A percentile compares a stretch with the other conserved stretches of the same genome.
Evolutionary conservation across 2,888 invertebrate genomes (phyloP).

Genomic region (Calliscelio sp.): DNA sequence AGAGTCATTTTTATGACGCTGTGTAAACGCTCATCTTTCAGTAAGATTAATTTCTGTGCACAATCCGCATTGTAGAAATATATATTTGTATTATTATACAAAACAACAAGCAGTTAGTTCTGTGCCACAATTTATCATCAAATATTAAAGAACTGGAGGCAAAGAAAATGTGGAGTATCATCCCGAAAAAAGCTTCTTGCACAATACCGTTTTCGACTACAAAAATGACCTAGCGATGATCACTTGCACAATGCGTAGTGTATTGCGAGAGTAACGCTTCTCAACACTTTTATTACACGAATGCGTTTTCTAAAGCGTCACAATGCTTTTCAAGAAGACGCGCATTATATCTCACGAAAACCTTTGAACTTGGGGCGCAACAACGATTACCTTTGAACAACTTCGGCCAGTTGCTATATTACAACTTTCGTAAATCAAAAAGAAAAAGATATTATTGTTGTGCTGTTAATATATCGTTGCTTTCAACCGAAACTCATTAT

Average conservation of each 20-base stretch:
- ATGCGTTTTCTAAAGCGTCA: slow-evolving; percentile 9
- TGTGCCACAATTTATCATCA: slow-evolving; percentile 44
- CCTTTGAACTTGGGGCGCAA: slow-evolving; percentile 33
- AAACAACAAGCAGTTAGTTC: slow-evolving; percentile 42
- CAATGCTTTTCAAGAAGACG: slow-evolving; percentile 32
- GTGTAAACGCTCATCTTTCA: slow-evolving; percentile 44
- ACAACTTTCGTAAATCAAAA: slow-evolving; percentile 9
- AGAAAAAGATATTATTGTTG: slow-evolving; percentile 18
- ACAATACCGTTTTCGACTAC: slow-evolving; percentile 32
- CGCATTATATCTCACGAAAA: slow-evolving; percentile 25
- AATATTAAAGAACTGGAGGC: slow-evolving; percentile 25
- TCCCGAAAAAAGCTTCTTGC: slow-evolving; percentile 25
- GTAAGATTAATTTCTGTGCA: slow-evolving; percentile 44
- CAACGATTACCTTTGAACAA: slow-evolving; percentile 32
- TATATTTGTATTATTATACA: slow-evolving; percentile 34
- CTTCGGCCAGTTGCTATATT: slow-evolving; percentile 19
- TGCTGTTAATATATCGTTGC: slow-evolving; percentile 21
- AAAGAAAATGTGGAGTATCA: not conserved
- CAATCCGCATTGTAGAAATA: slow-evolving; percentile 43
- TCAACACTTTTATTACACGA: slow-evolving; percentile 33
- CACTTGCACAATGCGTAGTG: slow-evolving; percentile 17
- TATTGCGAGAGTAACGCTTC: slow-evolving; percentile 3
- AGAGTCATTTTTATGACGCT: slow-evolving; percentile 43
- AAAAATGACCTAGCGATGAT: slow-evolving; percentile 32
- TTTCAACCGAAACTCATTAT: slow-evolving; percentile 11